phyloP scores from a whole-genome alignment of 2,888 invertebrate genomes.

The Conops quadrifasciatus region DNA sequence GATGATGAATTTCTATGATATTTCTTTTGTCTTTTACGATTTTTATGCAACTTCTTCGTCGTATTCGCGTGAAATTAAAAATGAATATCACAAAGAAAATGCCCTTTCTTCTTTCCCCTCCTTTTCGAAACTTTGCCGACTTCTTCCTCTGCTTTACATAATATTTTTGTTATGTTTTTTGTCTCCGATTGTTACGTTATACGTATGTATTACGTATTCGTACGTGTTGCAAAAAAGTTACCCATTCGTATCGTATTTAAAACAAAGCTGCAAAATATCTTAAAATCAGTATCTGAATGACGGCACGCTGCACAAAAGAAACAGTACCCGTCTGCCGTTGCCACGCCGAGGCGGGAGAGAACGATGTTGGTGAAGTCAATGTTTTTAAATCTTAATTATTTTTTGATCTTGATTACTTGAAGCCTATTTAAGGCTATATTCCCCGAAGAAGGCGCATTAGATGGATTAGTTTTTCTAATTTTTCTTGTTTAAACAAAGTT shows the following conservation, averaged over 20 bases:
- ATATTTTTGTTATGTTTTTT: background rate
- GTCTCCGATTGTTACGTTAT: too few species aligned
- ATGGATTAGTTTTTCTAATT: too few species aligned
- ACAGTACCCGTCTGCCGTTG: too few species aligned
- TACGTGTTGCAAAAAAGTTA: slow-evolving; percentile 22
- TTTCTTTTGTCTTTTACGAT: slow-evolving; percentile 21
- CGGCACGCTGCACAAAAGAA: background rate
- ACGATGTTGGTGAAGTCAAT: too few species aligned
- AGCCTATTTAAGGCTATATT: too few species aligned
- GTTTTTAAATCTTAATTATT: too few species aligned
- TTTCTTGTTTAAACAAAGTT: too few species aligned
- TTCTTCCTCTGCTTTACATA: background rate
- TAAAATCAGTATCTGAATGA: too few species aligned
- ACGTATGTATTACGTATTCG: background rate
- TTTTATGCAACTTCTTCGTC: slow-evolving; percentile 18
- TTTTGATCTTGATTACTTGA: too few species aligned
- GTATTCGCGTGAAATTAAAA: slow-evolving; percentile 35
- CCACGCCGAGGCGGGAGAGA: too few species aligned
- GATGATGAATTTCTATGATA: slow-evolving; percentile 9
- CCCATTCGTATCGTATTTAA: slow-evolving; percentile 31
- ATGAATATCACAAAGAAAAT: slow-evolving; percentile 30
- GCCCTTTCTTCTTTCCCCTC: background rate
- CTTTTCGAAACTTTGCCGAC: background rate
- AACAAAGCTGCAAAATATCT: slow-evolving; percentile 27
- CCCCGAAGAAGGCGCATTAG: too few species aligned